These are phyloP conservation scores for Geotrupes spiniger DNA, from an alignment of 2,888 invertebrate genomes.

Conservation along the genomic window DNA sequence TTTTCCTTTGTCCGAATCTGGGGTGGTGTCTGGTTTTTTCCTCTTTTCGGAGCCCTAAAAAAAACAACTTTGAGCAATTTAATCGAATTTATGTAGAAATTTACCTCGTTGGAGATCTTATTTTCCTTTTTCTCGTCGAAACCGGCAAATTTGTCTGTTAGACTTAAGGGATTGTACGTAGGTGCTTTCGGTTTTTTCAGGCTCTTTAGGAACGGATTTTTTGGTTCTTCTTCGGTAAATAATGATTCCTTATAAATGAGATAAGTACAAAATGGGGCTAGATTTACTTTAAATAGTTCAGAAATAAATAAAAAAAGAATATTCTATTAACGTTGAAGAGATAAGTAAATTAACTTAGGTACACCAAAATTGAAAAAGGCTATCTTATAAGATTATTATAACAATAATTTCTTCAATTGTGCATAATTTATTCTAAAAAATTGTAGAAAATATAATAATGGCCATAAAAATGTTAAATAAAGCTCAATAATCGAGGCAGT, in stretches of 20 bases:
- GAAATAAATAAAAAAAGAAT: no score
- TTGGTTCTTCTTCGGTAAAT: slow-evolving; percentile 30
- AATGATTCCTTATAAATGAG: slow-evolving; percentile 7
- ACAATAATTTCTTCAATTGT: no score
- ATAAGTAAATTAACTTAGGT: no score
- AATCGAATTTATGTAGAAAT: not conserved
- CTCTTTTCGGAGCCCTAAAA: slow-evolving; percentile 33
- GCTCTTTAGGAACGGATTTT: slow-evolving; percentile 53
- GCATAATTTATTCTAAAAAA: no score
- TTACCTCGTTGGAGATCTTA: slow-evolving; percentile 18
- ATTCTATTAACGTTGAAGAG: no score
- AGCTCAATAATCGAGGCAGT: no score
- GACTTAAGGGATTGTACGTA: slow-evolving; percentile 40
- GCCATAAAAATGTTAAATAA: no score
- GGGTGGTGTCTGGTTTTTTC: slow-evolving; percentile 42
- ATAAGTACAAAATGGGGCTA: no score
- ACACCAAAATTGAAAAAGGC: no score
- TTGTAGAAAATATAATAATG: no score
- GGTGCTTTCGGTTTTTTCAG: slow-evolving; percentile 37
- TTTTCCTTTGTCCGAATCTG: slow-evolving; percentile 39
- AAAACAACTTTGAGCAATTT: not conserved
- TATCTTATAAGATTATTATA: no score
- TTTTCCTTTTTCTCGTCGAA: slow-evolving; percentile 36
- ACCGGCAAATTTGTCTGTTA: slow-evolving; percentile 44
- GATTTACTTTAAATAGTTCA: no score